A percentile compares a stretch with the other conserved stretches of the same genome.
Evolutionary conservation across 2,797 vertebrate genomes (phyloP).

Genomic region (Enteromius paludinosus): DNA sequence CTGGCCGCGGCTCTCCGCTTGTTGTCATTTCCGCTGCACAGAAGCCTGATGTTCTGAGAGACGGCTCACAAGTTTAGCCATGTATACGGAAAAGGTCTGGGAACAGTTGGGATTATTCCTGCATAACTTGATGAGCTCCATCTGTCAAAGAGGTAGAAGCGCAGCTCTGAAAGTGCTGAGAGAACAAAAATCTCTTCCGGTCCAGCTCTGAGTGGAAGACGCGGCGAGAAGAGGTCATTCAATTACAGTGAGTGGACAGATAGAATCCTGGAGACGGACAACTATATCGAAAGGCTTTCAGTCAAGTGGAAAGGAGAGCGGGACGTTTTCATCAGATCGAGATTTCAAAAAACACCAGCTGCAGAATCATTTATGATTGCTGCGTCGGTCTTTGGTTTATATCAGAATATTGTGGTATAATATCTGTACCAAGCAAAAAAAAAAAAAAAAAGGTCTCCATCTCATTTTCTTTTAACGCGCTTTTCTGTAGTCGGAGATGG

Average conservation of each 20-base stretch:
- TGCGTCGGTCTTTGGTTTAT: background rate
- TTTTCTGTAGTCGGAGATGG: background rate
- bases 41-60: constrained; percentile 51
- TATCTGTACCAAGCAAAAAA: background rate
- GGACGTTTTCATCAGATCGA: background rate
- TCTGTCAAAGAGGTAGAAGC: background rate
- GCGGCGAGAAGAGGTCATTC: background rate
- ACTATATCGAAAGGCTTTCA: constrained; percentile 20
- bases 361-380: background rate
- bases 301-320: background rate
- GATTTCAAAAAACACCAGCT: background rate
- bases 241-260: constrained; percentile 28
- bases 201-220: background rate
- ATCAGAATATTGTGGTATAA: background rate
- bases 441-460: background rate
- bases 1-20: constrained; percentile 38
- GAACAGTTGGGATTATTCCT: background rate
- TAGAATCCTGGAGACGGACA: background rate
- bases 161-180: constrained; percentile 12
- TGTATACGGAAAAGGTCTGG: constrained; percentile 13
- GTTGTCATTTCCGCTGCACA: constrained; percentile 57
- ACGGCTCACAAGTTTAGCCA: background rate
- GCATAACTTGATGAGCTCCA: background rate
- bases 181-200: background rate
- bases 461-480: background rate